These are phyloP conservation scores for Podargus strigoides DNA, from an alignment of 2,797 vertebrate species.

Conservation along the genomic window DNA sequence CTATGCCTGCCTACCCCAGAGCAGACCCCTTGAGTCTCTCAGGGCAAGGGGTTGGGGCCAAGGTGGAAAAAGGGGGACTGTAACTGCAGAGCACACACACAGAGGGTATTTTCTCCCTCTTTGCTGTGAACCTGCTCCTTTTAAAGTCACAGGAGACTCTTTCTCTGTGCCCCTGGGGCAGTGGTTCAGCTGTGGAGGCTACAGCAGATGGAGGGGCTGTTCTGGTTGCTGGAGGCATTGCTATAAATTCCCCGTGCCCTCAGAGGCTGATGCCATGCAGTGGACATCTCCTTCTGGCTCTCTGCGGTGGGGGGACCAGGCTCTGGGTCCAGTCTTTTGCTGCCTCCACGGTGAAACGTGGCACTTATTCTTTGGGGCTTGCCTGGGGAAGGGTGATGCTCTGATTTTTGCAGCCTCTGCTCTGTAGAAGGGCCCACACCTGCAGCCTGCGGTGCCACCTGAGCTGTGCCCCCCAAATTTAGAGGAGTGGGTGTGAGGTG, in stretches of 20 bases:
- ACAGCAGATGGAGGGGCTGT: constrained; percentile 26
- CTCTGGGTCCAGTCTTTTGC: background rate
- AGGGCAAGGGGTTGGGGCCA: background rate
- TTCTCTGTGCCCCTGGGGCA: background rate
- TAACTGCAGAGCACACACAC: background rate
- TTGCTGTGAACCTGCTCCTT: background rate
- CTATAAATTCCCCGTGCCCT: background rate
- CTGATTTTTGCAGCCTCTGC: background rate
- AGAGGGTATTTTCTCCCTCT: background rate
- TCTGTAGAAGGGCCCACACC: background rate
- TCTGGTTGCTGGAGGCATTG: background rate
- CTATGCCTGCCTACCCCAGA: background rate
- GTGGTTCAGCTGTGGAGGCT: background rate
- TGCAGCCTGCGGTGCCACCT: background rate
- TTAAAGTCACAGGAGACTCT: background rate
- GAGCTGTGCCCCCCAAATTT: background rate
- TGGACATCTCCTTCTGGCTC: background rate
- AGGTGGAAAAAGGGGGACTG: background rate
- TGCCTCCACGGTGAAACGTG: fast-evolving
- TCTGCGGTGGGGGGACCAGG: fast-evolving
- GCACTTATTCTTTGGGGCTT: too few relatives aligned
- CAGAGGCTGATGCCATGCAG: fast-evolving
- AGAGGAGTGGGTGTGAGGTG: fast-evolving
- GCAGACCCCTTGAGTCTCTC: too few relatives aligned
- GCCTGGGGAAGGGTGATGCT: background rate